phyloP scores from a whole-genome alignment of 2,888 invertebrate genomes.

The Dolomedes plantarius region DNA sequence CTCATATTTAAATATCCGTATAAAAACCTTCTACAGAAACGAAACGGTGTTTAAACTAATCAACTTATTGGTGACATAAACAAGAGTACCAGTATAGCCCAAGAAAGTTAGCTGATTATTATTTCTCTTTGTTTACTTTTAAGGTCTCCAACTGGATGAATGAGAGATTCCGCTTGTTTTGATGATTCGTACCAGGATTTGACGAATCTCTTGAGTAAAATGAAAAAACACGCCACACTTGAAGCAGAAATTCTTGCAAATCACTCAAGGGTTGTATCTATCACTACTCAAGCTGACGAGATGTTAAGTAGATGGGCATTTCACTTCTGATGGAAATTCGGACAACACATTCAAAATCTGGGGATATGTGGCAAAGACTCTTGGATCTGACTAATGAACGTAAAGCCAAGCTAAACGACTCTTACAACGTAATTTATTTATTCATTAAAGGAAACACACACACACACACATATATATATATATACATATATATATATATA shows the following conservation, averaged over 20 bases:
- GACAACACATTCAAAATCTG: constrained; percentile 86
- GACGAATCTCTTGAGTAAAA: constrained; percentile 95
- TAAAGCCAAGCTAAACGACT: constrained; percentile 89
- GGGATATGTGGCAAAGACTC: constrained; percentile 89
- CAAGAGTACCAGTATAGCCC: too few relatives aligned
- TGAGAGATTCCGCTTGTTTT: constrained; percentile 94
- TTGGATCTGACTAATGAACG: constrained; percentile 88
- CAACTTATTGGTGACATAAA: too few relatives aligned
- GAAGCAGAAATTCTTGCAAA: constrained; percentile 96
- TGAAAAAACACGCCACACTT: constrained; percentile 96
- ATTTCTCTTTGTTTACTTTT: too few relatives aligned
- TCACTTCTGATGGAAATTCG: constrained; percentile 90
- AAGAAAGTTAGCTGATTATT: too few relatives aligned
- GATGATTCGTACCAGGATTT: constrained; percentile 96
- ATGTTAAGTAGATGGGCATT: constrained; percentile 86
- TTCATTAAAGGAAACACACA: too few relatives aligned
- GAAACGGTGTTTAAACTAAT: too few relatives aligned
- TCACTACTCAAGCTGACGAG: constrained; percentile 86
- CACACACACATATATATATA: too few relatives aligned
- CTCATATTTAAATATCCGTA: too few relatives aligned
- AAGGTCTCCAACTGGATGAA: constrained; percentile 89
- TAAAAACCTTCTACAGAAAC: too few relatives aligned
- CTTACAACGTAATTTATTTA: constrained; percentile 81
- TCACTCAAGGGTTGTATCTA: constrained; percentile 87
- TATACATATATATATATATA: too few relatives aligned